Conservation (phyloP, 1,140 invertebrate genomes). For the Calliopsis andreniformis region DNA sequence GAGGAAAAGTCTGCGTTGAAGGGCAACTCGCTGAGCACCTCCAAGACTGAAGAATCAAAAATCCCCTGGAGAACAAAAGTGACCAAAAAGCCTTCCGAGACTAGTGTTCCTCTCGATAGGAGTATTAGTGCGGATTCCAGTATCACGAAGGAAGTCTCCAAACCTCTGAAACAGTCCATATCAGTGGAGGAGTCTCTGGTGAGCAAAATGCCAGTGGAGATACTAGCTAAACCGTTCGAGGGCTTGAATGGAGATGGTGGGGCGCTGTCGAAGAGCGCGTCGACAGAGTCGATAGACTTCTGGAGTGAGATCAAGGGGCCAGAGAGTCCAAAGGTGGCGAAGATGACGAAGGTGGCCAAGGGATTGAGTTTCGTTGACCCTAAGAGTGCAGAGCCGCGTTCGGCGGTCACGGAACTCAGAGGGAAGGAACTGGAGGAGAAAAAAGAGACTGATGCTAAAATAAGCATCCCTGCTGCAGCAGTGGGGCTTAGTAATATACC, state of each 20-base stretch:
- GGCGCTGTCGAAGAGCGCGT: constrained; percentile 49
- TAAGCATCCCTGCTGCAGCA: constrained; percentile 15
- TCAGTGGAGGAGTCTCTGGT: background rate
- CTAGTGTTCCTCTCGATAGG: background rate
- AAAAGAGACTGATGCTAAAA: constrained; percentile 47
- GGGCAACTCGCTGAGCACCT: background rate
- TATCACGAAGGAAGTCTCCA: background rate
- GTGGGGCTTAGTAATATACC: background rate
- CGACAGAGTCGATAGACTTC: constrained; percentile 73
- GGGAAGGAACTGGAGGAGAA: constrained; percentile 40
- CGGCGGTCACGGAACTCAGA: constrained; percentile 13
- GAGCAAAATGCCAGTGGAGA: constrained; percentile 12
- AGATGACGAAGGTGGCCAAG: background rate
- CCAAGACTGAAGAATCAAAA: background rate
- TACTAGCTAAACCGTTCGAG: background rate
- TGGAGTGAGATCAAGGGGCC: constrained; percentile 76
- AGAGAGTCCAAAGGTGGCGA: constrained; percentile 27
- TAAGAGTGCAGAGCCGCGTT: constrained; percentile 3
- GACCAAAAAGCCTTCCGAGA: background rate
- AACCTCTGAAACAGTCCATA: background rate
- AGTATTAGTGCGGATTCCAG: constrained; percentile 3
- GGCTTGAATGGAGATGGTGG: background rate
- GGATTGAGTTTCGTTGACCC: background rate
- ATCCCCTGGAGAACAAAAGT: constrained; percentile 18
- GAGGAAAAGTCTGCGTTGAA: too few species aligned